Conservation (phyloP, 2,888 invertebrate genomes). For the Thumatha senex region DNA sequence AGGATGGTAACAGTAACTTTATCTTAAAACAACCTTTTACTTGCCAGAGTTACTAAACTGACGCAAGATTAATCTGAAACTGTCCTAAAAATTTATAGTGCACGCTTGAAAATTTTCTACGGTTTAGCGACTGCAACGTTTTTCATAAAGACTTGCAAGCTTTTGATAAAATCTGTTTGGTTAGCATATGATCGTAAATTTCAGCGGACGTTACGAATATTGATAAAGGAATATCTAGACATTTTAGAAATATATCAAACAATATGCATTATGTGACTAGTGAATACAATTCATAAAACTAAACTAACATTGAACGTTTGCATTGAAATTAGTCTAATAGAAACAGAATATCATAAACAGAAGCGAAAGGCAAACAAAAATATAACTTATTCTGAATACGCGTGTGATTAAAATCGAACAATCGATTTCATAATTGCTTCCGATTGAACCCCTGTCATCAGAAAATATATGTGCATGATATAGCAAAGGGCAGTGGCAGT, state of each 20-base stretch:
- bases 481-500: slow-evolving; percentile 57
- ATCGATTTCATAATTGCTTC: slow-evolving; percentile 39
- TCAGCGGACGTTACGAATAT: background rate
- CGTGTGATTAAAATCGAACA: slow-evolving; percentile 46
- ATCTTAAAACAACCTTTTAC: slow-evolving; percentile 14
- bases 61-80: slow-evolving; percentile 18
- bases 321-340: slow-evolving; percentile 48
- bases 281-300: background rate
- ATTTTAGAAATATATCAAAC: background rate
- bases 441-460: slow-evolving; percentile 66
- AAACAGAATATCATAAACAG: slow-evolving; percentile 41
- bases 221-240: background rate
- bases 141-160: slow-evolving; percentile 10
- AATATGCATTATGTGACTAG: background rate
- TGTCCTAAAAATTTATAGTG: slow-evolving; percentile 24
- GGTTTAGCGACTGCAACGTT: slow-evolving; percentile 13
- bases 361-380: slow-evolving; percentile 39
- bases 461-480: slow-evolving; percentile 50
- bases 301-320: slow-evolving; percentile 30
- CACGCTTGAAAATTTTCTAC: slow-evolving; percentile 27
- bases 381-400: slow-evolving; percentile 37
- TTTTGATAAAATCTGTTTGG: background rate
- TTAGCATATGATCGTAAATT: background rate
- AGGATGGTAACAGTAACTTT: slow-evolving; percentile 28
- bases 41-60: slow-evolving; percentile 14